These are phyloP conservation scores for Acleris emargana DNA, from an alignment of 2,888 invertebrate species.

Conservation along the genomic window DNA sequence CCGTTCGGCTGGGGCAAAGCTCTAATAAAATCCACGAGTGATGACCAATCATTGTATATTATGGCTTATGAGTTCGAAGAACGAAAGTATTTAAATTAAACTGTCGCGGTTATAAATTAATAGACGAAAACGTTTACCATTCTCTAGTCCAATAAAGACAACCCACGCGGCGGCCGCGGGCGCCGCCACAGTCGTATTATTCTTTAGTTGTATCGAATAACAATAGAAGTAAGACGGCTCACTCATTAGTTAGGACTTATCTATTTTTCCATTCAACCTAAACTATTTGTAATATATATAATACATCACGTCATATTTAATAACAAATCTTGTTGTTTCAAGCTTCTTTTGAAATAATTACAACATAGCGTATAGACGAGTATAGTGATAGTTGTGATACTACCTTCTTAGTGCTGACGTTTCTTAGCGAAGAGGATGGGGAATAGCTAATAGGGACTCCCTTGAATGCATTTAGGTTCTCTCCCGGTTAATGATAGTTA, in stretches of 20 bases:
- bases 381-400: conserved; percentile 70
- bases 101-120: conserved; percentile 57
- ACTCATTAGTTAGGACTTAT: conserved; percentile 47
- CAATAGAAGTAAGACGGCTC: conserved; percentile 45
- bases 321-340: conserved; percentile 21
- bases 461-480: conserved; percentile 70
- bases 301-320: conserved; percentile 23
- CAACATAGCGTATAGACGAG: conserved; percentile 4
- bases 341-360: conserved; percentile 11
- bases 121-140: conserved; percentile 66
- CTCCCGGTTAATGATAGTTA: conserved; percentile 54
- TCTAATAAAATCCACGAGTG: conserved; percentile 43
- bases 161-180: conserved; percentile 42
- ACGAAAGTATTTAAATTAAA: conserved; percentile 53
- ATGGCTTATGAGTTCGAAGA: conserved; percentile 65
- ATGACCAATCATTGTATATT: conserved; percentile 42
- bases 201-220: conserved; percentile 15
- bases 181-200: conserved; percentile 7
- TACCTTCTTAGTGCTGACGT: conserved; percentile 64
- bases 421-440: conserved; percentile 53
- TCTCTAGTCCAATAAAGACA: conserved; percentile 77
- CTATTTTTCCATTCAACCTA: conserved; percentile 44
- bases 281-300: conserved; percentile 18
- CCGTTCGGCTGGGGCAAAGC: conserved; percentile 52
- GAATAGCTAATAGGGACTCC: conserved; percentile 61